These are phyloP conservation scores for Bombus turneri DNA, from an alignment of 1,140 invertebrate genomes.

Conservation along the genomic window DNA sequence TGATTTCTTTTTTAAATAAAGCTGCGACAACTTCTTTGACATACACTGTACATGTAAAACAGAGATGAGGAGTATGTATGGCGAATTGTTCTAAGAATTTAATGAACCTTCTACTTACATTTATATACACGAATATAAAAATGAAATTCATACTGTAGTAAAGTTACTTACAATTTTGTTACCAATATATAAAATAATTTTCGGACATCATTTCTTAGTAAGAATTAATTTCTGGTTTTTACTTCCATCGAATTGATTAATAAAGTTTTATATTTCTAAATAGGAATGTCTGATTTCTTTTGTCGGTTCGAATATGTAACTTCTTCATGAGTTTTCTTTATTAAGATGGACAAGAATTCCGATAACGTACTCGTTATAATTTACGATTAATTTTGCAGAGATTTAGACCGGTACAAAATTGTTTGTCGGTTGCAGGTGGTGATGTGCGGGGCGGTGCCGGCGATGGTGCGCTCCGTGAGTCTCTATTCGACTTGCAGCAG, in stretches of 20 bases:
- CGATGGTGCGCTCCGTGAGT: constrained; percentile 87
- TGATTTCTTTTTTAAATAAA: too few relatives aligned
- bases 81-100: too few relatives aligned
- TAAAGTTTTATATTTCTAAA: neutral
- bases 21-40: too few relatives aligned
- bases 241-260: neutral
- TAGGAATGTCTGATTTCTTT: neutral
- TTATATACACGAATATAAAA: too few relatives aligned
- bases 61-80: too few relatives aligned
- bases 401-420: neutral
- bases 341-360: neutral
- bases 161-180: too few relatives aligned
- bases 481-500: constrained; percentile 85
- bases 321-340: neutral
- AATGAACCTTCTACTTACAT: too few relatives aligned
- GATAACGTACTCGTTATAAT: neutral
- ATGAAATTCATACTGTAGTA: too few relatives aligned
- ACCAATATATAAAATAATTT: too few relatives aligned
- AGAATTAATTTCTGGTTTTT: neutral
- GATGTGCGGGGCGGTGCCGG: constrained; percentile 88
- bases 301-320: neutral
- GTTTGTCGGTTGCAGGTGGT: constrained; percentile 84
- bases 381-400: neutral
- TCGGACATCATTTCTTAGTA: too few relatives aligned
- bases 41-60: too few relatives aligned